Base-by-base conservation (phyloP, 2,888 invertebrate genomes). In the Calliphora vomitoria region DNA sequence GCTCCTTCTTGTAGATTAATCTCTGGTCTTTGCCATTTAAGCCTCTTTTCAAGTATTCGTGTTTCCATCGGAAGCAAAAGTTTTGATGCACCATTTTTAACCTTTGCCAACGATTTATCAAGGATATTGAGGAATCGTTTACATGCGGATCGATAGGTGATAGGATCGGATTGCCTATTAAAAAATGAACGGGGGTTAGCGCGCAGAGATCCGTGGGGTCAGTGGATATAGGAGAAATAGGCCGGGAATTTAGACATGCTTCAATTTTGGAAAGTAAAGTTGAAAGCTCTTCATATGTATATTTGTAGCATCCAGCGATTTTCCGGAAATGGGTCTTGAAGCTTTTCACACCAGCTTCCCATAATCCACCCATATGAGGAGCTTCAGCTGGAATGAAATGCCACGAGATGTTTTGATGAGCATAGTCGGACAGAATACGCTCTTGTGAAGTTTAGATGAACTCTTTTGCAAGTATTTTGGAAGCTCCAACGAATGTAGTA, bases 11-110 rank as follows among this genome's bases (percentile, higher is more conserved):
- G 25, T 25, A 25, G 2, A 25, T 15, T 64, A 18, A 4, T 41
- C 18, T 20, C 41, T 8, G 18, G 25, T 1, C 47, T 69, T 55
- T 64, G 38, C 81, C 81, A 82, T 18, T 82, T 82, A 13, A 35
- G 10, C 15, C 81, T 50, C 31, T 74, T 82, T 1, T 81, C 3
- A 81, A 10, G 8, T 81, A 81, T 25, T 81, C 80, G 20, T 72
- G 71, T 53, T 82, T 75, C 75, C 68, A 82, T 11, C 74, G n/a
- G 8, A 8, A 25, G 35, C 81, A 64, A 64, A 72, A 72, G 8
- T 74, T 41, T 66, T 74, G 66, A 18, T 82, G 53, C 1, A 74
- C 58, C 11, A 35, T 8, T 11, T 82, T 74, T 3, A 58, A 38
- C 10, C 58, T 18, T 20, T 74, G 74, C 81, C 74, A 66, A 15